A percentile compares a stretch with the other conserved stretches of the same genome.
Evolutionary conservation across 2,888 invertebrate genomes (phyloP).

Genomic region (Gerris lacustris): DNA sequence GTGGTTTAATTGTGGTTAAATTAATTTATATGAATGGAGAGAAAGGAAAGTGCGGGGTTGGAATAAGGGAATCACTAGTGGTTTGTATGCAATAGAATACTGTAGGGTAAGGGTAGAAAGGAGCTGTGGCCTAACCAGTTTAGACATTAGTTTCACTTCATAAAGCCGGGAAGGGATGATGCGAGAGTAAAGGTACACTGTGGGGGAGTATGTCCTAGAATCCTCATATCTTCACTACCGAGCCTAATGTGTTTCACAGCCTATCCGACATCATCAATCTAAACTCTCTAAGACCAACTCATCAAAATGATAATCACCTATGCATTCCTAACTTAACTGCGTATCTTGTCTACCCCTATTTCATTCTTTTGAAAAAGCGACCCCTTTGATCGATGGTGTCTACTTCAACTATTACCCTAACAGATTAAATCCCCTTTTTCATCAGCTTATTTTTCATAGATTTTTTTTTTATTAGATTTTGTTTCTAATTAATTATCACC

Average conservation of each 20-base stretch:
- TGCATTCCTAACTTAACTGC: neutral
- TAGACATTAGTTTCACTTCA: neutral
- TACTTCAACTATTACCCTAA: too few species aligned
- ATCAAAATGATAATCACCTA: neutral
- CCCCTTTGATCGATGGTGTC: too few species aligned
- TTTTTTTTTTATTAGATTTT: too few species aligned
- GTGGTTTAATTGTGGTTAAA: slow-evolving; percentile 2
- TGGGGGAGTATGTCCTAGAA: too few species aligned
- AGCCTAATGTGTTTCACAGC: too few species aligned
- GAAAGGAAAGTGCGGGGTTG: neutral
- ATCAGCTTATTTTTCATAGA: too few species aligned
- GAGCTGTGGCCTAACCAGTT: neutral
- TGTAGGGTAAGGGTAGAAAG: neutral
- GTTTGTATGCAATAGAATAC: neutral
- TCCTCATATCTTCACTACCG: too few species aligned
- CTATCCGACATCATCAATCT: neutral
- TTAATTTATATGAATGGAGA: neutral
- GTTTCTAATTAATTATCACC: too few species aligned
- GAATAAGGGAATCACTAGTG: neutral
- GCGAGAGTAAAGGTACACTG: too few species aligned
- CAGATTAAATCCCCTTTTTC: too few species aligned
- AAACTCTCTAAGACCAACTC: neutral
- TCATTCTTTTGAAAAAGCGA: too few species aligned
- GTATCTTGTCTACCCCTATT: too few species aligned
- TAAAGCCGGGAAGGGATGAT: neutral